Evolutionary conservation across 1,140 invertebrate species (phyloP).

Genomic region (Maconellicoccus hirsutus): DNA sequence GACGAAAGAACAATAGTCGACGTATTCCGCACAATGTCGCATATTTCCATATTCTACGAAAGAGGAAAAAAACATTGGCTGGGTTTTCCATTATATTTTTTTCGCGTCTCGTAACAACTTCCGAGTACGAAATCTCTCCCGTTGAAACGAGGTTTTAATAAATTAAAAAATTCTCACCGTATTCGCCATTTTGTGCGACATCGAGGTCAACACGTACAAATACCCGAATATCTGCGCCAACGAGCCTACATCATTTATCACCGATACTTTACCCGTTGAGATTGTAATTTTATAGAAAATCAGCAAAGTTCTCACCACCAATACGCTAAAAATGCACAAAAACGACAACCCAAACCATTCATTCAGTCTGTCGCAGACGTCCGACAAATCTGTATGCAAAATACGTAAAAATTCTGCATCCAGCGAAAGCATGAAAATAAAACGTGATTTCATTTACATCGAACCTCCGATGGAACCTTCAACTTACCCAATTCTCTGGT

Average conservation of each 20-base stretch:
- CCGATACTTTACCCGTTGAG: background rate
- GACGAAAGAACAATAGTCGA: slow-evolving; percentile 2
- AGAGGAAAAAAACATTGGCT: background rate
- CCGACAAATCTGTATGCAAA: background rate
- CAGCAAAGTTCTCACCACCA: background rate
- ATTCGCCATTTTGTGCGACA: background rate
- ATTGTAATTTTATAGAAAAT: background rate
- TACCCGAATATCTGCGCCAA: background rate
- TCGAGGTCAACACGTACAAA: background rate
- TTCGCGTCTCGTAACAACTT: background rate
- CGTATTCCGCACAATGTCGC: background rate
- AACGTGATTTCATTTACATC: too few relatives aligned
- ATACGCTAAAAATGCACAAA: background rate
- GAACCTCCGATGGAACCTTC: too few relatives aligned
- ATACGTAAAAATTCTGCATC: slow-evolving; percentile 11
- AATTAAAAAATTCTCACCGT: slow-evolving; percentile 9
- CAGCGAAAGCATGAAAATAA: too few relatives aligned
- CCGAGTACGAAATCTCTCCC: background rate
- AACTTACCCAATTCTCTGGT: background rate
- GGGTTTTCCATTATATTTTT: background rate
- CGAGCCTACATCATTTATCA: background rate
- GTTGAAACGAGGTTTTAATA: background rate
- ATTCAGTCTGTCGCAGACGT: background rate
- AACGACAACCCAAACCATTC: background rate
- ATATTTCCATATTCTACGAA: slow-evolving; percentile 12